phyloP scores from a whole-genome alignment of 64 coral and sea anemone genomes.

The Dendrophyllia cribrosa region DNA sequence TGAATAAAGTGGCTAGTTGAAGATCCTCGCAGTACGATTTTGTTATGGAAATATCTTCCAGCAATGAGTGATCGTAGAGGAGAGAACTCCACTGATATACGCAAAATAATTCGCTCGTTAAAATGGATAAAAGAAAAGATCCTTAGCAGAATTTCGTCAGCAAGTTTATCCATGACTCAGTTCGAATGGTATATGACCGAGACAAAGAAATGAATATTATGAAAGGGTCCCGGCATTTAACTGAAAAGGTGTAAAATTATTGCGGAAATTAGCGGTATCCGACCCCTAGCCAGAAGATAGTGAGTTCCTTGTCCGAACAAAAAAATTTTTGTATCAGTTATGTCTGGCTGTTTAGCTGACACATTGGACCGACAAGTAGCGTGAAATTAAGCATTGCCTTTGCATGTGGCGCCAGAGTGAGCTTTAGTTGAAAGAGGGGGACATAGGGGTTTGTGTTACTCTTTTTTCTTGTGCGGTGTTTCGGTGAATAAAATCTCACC shows the following conservation, averaged over 20 bases:
- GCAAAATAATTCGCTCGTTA: not conserved
- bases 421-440: too few species aligned
- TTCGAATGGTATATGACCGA: not conserved
- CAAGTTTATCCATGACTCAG: slow-evolving; percentile 11
- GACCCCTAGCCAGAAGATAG: not conserved
- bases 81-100: slow-evolving; percentile 17
- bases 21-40: slow-evolving; percentile 11
- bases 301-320: not conserved
- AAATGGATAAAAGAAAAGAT: slow-evolving; percentile 31
- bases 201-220: not conserved
- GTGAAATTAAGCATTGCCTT: too few species aligned
- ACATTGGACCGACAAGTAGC: not conserved
- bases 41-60: not conserved
- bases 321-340: not conserved
- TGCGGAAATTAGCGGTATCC: slow-evolving; percentile 12
- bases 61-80: slow-evolving; percentile 3
- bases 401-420: too few species aligned
- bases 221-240: not conserved
- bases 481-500: not conserved
- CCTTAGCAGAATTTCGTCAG: slow-evolving; percentile 13
- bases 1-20: not conserved
- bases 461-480: not conserved
- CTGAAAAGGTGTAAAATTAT: not conserved
- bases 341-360: not conserved
- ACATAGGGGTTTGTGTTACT: not conserved